A percentile compares a stretch with the other conserved stretches of the same genome.
phyloP scores from a whole-genome alignment of 2,113 vertebrate genomes.

The Narcine bancroftii region DNA sequence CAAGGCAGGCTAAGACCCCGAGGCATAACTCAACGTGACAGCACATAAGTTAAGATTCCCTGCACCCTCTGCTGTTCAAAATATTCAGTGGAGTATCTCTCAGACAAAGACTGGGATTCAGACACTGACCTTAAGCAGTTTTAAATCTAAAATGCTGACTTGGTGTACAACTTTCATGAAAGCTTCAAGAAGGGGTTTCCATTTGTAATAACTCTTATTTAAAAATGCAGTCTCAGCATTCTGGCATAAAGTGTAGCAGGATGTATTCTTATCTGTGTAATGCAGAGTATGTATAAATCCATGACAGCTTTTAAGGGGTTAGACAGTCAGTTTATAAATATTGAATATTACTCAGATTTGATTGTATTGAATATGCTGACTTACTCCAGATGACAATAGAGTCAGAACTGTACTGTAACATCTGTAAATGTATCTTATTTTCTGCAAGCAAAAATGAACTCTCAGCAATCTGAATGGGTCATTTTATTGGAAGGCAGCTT shows the following conservation, averaged over 20 bases:
- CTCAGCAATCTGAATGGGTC: not conserved
- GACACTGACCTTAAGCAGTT: constrained; percentile 12
- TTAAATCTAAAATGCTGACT: constrained; percentile 7
- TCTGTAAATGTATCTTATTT: constrained; percentile 2
- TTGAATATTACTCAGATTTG: not conserved
- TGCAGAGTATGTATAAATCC: not conserved
- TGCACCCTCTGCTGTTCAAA: constrained; percentile 20
- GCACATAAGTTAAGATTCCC: constrained; percentile 1
- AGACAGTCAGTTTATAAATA: not conserved
- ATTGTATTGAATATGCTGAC: not conserved
- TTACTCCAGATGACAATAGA: not conserved
- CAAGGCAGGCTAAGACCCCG: not conserved
- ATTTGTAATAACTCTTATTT: constrained; percentile 6
- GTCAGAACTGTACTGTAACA: not conserved
- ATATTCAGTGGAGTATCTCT: constrained; percentile 27
- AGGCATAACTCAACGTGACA: not conserved
- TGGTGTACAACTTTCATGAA: not conserved
- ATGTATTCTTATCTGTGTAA: not conserved
- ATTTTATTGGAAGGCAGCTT: not conserved
- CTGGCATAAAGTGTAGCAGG: not conserved
- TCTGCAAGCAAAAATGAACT: not conserved
- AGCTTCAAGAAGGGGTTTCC: not conserved
- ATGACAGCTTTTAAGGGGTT: constrained; percentile 1
- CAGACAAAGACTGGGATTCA: constrained; percentile 8
- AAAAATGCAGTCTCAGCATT: not conserved